These are phyloP conservation scores for Lagodon rhomboides DNA, from an alignment of 2,797 vertebrate species.

Conservation along the genomic window DNA sequence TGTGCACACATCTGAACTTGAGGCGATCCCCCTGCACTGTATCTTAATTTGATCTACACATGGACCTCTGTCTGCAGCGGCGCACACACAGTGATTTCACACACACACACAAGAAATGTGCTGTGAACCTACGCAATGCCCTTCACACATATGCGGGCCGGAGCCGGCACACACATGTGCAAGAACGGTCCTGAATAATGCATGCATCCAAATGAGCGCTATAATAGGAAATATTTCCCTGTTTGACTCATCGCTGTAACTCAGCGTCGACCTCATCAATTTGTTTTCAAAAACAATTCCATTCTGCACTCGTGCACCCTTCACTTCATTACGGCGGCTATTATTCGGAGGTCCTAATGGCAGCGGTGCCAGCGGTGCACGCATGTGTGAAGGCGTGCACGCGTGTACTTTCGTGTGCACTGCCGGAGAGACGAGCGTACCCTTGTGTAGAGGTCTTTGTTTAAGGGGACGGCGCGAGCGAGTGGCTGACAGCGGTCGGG, in stretches of 20 bases:
- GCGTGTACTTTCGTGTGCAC: slow-evolving; percentile 14
- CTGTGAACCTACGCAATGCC: slow-evolving; percentile 34
- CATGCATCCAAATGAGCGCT: slow-evolving; percentile 49
- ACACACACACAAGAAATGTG: slow-evolving; percentile 16
- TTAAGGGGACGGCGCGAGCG: slow-evolving; percentile 36
- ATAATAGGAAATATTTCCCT: slow-evolving; percentile 58
- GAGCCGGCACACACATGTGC: background rate
- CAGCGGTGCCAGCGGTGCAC: slow-evolving; percentile 23
- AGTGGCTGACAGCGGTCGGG: slow-evolving; percentile 1
- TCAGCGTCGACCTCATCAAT: slow-evolving; percentile 51
- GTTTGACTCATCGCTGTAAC: slow-evolving; percentile 59
- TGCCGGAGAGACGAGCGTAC: slow-evolving; percentile 30
- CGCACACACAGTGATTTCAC: slow-evolving; percentile 39
- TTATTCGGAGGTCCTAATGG: slow-evolving; percentile 71
- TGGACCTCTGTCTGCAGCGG: slow-evolving; percentile 60
- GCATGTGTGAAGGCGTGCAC: slow-evolving; percentile 23
- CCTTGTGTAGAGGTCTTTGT: slow-evolving; percentile 64
- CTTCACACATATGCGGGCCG: slow-evolving; percentile 34
- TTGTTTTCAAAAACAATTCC: slow-evolving; percentile 71
- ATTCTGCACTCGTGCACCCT: slow-evolving; percentile 67
- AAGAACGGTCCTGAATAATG: slow-evolving; percentile 46
- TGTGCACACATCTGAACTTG: slow-evolving; percentile 65
- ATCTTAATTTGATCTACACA: slow-evolving; percentile 81
- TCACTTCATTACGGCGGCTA: slow-evolving; percentile 75
- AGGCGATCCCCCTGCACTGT: slow-evolving; percentile 56